These are phyloP conservation scores for Corapipo altera DNA, from an alignment of 2,113 vertebrate genomes.

Conservation along the genomic window DNA sequence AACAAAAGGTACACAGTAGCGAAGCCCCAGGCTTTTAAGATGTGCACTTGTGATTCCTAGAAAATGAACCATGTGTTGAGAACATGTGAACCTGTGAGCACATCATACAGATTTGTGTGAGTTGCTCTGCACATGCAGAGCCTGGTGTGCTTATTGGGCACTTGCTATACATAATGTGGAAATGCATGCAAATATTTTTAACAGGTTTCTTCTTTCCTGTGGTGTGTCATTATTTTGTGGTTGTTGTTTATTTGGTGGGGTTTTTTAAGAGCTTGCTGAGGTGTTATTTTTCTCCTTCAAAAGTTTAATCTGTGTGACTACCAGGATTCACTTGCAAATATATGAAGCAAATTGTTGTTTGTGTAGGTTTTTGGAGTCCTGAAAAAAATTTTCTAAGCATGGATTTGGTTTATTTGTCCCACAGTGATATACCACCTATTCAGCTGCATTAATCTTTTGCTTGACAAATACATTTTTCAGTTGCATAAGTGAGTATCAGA, in stretches of 20 bases:
- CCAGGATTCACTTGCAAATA: background rate
- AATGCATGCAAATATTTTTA: background rate
- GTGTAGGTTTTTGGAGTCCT: background rate
- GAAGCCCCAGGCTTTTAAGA: background rate
- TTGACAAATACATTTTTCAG: background rate
- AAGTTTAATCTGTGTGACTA: background rate
- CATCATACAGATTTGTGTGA: background rate
- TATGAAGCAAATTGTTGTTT: background rate
- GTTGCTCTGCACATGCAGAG: background rate
- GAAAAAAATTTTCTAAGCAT: background rate
- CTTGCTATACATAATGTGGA: background rate
- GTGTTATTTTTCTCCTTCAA: background rate
- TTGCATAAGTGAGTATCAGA: background rate
- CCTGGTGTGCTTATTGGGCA: background rate
- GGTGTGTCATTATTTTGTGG: background rate
- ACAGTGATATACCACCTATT: background rate
- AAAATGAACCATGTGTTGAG: background rate
- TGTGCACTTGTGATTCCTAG: background rate
- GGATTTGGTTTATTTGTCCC: background rate
- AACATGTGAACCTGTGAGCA: background rate
- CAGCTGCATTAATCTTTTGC: background rate
- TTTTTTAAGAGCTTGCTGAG: background rate
- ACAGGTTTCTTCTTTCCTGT: background rate
- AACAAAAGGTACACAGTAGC: background rate
- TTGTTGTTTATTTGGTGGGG: background rate